Evolutionary conservation across 1,140 invertebrate species (phyloP).

Genomic region (Macrobrachium nipponense): DNA sequence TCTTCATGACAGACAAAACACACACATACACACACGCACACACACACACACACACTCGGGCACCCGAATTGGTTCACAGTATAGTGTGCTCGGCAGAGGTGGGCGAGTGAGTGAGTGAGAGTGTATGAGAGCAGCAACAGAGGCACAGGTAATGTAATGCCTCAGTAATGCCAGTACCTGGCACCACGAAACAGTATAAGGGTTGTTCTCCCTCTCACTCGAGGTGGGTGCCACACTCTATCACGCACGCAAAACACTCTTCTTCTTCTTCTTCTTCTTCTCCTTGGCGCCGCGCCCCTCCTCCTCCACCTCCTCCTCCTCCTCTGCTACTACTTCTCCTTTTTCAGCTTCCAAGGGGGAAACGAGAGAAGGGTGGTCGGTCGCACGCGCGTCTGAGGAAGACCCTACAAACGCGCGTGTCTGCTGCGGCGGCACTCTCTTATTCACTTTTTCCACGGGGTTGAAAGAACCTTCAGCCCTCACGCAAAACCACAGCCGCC

Average conservation of each 20-base stretch:
- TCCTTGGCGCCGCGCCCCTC: background rate
- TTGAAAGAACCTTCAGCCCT: no score
- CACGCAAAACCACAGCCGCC: no score
- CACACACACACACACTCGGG: no score
- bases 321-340: no score
- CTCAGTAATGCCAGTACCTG: constrained; percentile 11
- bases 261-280: no score
- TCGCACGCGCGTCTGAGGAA: background rate
- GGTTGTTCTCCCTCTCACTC: background rate
- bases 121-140: background rate
- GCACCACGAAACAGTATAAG: background rate
- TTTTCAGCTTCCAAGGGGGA: background rate
- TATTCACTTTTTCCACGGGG: background rate
- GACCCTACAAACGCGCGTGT: background rate
- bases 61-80: no score
- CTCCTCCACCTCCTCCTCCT: background rate
- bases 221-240: constrained; percentile 5
- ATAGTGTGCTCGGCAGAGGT: no score
- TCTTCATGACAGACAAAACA: background rate
- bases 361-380: background rate
- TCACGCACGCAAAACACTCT: constrained; percentile 23
- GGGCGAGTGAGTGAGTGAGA: no score
- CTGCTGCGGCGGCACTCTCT: background rate
- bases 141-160: constrained; percentile 7
- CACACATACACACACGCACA: no score